Evolutionary conservation across 37 sponge, comb jelly and placozoan genomes (phyloP), one percentile per base, ranked within the genome.

Genomic region (Cliona cf. orientalis): DNA sequence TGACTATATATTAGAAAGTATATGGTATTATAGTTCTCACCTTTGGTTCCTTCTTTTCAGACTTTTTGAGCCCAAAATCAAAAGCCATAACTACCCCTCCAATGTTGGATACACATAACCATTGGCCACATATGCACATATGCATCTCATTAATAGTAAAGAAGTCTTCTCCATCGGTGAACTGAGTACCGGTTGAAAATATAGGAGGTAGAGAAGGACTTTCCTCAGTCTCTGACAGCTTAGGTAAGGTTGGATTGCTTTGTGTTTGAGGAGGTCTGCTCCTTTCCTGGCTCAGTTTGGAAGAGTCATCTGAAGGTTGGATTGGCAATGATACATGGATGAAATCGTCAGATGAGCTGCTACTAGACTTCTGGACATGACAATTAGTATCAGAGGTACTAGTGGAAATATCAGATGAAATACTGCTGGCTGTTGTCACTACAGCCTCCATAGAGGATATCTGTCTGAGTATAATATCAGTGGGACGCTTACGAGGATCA

Each of bases 51-150:
- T n/a, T n/a, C n/a, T n/a, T n/a, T n/a, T n/a, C n/a, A n/a, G n/a
- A n/a, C n/a, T n/a, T n/a, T n/a, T n/a, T n/a, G n/a, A n/a, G n/a
- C n/a, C 35, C 31, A 78, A 85, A 85, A 63, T 85, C 70, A 40
- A 85, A 85, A 43, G 71, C 70, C 78, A 85, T 66, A 58, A 76
- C 86, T 0, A 41, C 36, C 12, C 86, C 86, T 43, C 78, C 86
- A 9, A 35, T 58, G 46, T 85, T 85, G 58, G 71, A 70, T 59
- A 85, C 78, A 43, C 77, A 77, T 71, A 85, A 42, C 76, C 77
- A 70, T 34, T 57, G 78, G 2, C 78, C 71, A 53, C 45, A 56
- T 46, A 58, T 2, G 42, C 76, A 68, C 37, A 69, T n/a, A 43
- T 75, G 25, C 45, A 85, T 60, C 22, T 59, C 69, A 38, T 58